Evolutionary conservation across 2,797 vertebrate genomes (phyloP).

Genomic region (Artibeus jamaicensis): DNA sequence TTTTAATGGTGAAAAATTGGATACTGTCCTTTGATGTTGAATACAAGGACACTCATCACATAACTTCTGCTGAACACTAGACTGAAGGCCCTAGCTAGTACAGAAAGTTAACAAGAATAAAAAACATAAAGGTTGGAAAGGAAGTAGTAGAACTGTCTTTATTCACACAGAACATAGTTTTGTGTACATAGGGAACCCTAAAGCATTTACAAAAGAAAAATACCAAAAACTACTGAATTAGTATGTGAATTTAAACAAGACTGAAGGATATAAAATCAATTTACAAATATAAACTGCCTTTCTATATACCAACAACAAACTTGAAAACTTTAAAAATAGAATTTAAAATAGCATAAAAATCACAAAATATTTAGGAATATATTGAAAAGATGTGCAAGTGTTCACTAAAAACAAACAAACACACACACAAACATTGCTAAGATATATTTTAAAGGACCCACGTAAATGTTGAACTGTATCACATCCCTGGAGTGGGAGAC

Average conservation of each 20-base stretch:
- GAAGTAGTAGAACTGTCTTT: conserved; percentile 28
- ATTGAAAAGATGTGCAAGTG: conserved; percentile 19
- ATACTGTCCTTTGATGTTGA: background rate
- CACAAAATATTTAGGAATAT: conserved; percentile 38
- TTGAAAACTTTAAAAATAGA: conserved; percentile 3
- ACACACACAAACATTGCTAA: background rate
- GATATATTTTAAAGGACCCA: conserved; percentile 33
- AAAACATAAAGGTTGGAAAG: background rate
- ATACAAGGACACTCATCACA: background rate
- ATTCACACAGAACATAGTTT: background rate
- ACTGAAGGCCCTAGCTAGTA: background rate
- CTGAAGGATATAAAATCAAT: conserved; percentile 11
- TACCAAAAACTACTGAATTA: background rate
- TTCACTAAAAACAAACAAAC: background rate
- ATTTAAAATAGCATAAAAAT: conserved; percentile 33
- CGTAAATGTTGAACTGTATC: background rate
- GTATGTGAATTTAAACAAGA: conserved; percentile 44
- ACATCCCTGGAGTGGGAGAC: background rate
- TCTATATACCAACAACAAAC: conserved; percentile 31
- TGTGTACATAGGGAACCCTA: conserved; percentile 3
- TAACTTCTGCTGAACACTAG: background rate
- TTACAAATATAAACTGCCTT: conserved; percentile 25
- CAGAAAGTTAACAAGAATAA: conserved; percentile 19
- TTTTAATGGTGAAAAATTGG: conserved; percentile 32
- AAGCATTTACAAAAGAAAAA: background rate